A percentile compares a stretch with the other conserved stretches of the same genome.
Conservation (phyloP, 1,140 invertebrate genomes). For the Teleogryllus occipitalis region DNA sequence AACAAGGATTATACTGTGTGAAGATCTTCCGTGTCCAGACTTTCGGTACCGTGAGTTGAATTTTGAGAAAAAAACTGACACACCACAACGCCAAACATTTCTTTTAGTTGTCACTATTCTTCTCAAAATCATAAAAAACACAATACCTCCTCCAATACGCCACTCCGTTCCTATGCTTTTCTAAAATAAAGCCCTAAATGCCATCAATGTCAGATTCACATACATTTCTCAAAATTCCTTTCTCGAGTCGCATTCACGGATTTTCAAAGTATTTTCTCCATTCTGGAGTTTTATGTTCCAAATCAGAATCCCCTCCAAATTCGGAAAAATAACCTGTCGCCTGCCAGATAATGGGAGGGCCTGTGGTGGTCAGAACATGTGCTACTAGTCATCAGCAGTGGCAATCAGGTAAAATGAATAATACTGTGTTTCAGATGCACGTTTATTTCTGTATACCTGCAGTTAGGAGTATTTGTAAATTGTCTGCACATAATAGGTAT, state of each 20-base stretch:
- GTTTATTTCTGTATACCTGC: background rate
- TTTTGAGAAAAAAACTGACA: slow-evolving; percentile 5
- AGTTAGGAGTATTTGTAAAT: too few relatives aligned
- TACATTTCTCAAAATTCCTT: background rate
- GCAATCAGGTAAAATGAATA: background rate
- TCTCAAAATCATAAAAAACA: background rate
- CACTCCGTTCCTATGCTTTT: background rate
- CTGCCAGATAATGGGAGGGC: background rate
- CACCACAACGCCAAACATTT: background rate
- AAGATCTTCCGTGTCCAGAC: background rate
- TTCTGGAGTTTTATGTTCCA: background rate
- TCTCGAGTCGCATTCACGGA: background rate
- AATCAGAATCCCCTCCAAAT: background rate
- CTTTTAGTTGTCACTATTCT: background rate
- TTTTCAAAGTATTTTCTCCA: background rate
- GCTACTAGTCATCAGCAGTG: background rate
- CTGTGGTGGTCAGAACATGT: background rate
- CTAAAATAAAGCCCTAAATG: background rate
- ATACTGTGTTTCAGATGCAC: background rate
- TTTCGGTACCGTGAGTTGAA: slow-evolving; percentile 3
- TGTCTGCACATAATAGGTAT: too few relatives aligned
- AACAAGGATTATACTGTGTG: background rate
- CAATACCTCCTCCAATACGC: background rate
- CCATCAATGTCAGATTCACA: background rate
- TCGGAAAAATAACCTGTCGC: background rate